These are phyloP conservation scores for Balanococcus diminutus DNA, from an alignment of 2,888 invertebrate genomes.

Conservation along the genomic window DNA sequence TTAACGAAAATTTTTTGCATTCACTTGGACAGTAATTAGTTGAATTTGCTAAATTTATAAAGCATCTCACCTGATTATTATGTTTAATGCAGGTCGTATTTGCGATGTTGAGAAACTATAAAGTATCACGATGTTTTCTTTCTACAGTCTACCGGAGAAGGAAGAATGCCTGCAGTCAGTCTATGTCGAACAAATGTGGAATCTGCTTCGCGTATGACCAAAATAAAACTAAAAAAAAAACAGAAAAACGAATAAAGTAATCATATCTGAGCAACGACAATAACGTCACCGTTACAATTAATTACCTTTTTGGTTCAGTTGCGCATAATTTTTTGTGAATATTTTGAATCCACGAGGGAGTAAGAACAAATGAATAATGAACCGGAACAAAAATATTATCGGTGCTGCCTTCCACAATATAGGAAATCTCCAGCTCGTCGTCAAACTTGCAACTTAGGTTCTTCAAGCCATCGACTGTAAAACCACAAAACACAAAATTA, in stretches of 20 bases:
- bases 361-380: background rate
- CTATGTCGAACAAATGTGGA: conserved; percentile 42
- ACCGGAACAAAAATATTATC: conserved; percentile 32
- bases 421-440: conserved; percentile 23
- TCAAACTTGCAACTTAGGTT: conserved; percentile 8
- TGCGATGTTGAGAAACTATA: too few relatives aligned
- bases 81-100: too few relatives aligned
- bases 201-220: conserved; percentile 50
- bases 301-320: background rate
- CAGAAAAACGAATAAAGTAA: background rate
- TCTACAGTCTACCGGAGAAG: conserved; percentile 2
- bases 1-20: too few relatives aligned
- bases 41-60: too few relatives aligned
- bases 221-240: background rate
- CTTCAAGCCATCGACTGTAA: background rate
- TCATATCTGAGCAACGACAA: too few relatives aligned
- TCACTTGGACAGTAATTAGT: too few relatives aligned
- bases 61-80: too few relatives aligned
- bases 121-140: background rate
- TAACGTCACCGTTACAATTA: background rate
- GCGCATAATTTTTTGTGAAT: conserved; percentile 6
- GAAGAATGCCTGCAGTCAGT: conserved; percentile 25
- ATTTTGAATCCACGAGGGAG: conserved; percentile 37
- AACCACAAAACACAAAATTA: too few relatives aligned
- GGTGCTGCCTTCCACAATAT: background rate